Base-by-base conservation (phyloP, 2,797 vertebrate species). In the Diplodus sargus region DNA sequence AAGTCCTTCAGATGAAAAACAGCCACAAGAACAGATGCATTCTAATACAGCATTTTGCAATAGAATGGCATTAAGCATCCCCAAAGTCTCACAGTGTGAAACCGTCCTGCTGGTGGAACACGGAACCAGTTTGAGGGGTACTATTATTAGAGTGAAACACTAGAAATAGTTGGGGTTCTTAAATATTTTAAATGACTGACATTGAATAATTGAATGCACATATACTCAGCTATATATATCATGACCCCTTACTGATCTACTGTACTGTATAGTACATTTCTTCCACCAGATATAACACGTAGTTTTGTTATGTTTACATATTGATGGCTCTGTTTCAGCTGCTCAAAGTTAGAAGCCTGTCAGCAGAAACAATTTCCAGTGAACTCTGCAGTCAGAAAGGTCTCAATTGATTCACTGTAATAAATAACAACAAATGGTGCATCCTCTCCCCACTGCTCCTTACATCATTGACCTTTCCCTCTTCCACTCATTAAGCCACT, bases 381-480 rank as follows among this genome's bases (percentile, higher is more conserved):
- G 74, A 89, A 69, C 74, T 59, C 20, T 54, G 72, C 67, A 71
- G 42, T 83, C 61, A 72, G 70, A 92, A 92, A 92, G 84, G 85
- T 90, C 78, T 78, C 13, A 28, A 90, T 91, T 94, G 92, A 95
- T 92, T 93, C 76, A 66, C 77, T 60, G 69, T 85, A 92, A 94
- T 94, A 90, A 94, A 93, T 73, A 87, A 91, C 78, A 92, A 85
- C 86, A 91, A 93, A 91, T 76, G 83, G 65, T 49, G 63, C 69
- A 70, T 87, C 85, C 82, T 87, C 83, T 75, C 71, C 75, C 56
- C 76, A 63, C 83, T 30, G 73, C 91, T 89, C 69, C 76, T 86
- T 84, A 83, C 89, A 90, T 82, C 89, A 60, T 76, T 95, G 94
- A 96, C 95, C 94, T 96, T 96, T 95, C 87, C 81, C 89, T 93